Evolutionary conservation across 2,113 vertebrate genomes (phyloP), one percentile per base, ranked within the genome.

Genomic region (western clawed frog (Xenopus tropicalis)): DNA sequence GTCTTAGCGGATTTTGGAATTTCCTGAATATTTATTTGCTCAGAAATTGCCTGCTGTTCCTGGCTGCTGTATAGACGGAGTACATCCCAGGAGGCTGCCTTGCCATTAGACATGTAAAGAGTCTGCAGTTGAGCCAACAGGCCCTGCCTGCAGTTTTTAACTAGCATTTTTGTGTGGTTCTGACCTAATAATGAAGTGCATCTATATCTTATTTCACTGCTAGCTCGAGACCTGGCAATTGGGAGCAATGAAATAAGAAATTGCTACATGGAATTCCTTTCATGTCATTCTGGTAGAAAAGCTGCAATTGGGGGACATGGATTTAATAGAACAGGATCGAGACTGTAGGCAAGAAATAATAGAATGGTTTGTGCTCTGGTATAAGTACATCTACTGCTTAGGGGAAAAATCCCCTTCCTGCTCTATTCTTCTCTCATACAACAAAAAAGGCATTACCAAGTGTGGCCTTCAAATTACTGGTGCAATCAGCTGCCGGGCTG

Each of bases 401-500:
- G 19, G 52, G 52, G 52, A 10, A n/a, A 48, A 17, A 25, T 37
- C 4, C 14, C 20, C 14, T 44, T 43, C 42, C 19, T 65, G 10
- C 12, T 44, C 11, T 12, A 44, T 17, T 42, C 42, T n/a, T 13
- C 17, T 16, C 61, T 63, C 16, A 1, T 43, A 43, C 62, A 65
- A 43, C 44, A 65, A 43, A 65, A 21, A 10, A 10, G 24, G 19
- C 19, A 44, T 37, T n/a, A 3, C 17, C 9, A 19, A 43, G 62
- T 37, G 19, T 65, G 37, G 62, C 62, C 62, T 65, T 65, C 4
- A 44, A 65, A 37, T 65, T 37, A 65, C 19, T 65, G 62, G 19
- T 22, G 44, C 44, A 48, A 23, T 66, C 64, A 66, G 64, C 21
- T 48, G 14, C 21, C 14, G 11, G 13, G 64, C 20, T 48, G 64